Percentiles rank a stretch among this genome's conserved stretches.
Conservation (phyloP, 2,113 vertebrate genomes). For the Pogona vitticeps region DNA sequence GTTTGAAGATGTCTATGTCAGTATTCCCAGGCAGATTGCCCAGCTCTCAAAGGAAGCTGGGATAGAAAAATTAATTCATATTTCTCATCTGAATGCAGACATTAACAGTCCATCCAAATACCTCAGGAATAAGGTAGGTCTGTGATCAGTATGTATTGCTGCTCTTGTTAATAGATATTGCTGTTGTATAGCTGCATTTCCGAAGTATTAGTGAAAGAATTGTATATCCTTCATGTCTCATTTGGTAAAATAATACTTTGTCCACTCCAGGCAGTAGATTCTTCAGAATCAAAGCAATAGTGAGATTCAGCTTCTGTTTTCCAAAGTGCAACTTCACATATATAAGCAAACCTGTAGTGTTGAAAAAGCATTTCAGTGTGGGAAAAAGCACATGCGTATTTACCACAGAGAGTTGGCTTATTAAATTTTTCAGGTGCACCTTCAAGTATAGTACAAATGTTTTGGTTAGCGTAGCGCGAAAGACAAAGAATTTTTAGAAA, state of each 20-base stretch:
- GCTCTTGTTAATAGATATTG: not conserved
- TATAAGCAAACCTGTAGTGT: not conserved
- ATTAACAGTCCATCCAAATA: conserved; percentile 91
- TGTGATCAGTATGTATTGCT: not conserved
- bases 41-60: conserved; percentile 83
- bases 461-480: not conserved
- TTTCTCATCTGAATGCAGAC: conserved; percentile 95
- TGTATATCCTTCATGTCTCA: no score
- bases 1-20: conserved; percentile 88
- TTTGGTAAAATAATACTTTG: not conserved
- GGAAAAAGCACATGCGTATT: not conserved
- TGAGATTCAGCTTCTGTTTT: not conserved
- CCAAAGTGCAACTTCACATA: not conserved
- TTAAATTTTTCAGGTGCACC: not conserved
- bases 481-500: not conserved
- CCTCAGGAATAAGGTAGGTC: conserved; percentile 89
- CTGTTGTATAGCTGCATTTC: not conserved
- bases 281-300: not conserved
- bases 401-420: not conserved
- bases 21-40: conserved; percentile 87
- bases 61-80: conserved; percentile 86
- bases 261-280: not conserved
- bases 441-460: not conserved
- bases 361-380: not conserved
- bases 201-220: no score